Percentiles rank a stretch among this genome's conserved stretches.
phyloP scores from a whole-genome alignment of 2,888 invertebrate species.

The Drosophila phalerata region DNA sequence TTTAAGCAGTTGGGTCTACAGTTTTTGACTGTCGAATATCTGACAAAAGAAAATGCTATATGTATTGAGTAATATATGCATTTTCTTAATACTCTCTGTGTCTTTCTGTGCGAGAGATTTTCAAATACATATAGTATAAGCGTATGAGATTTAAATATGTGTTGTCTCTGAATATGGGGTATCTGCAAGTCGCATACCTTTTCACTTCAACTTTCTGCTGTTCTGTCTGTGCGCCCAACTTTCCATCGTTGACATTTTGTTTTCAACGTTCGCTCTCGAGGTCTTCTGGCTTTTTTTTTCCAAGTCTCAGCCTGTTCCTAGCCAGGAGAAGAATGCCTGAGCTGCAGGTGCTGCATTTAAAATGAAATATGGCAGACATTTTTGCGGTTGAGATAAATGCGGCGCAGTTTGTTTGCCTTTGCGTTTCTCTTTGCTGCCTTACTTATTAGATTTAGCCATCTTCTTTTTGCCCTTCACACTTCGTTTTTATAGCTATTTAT shows the following conservation, averaged over 20 bases:
- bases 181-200: neutral
- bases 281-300: slow-evolving; percentile 9
- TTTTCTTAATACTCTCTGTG: too few relatives aligned
- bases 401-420: slow-evolving; percentile 68
- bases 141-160: neutral
- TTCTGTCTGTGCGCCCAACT: slow-evolving; percentile 40
- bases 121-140: too few relatives aligned
- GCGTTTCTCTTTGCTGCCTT: slow-evolving; percentile 45
- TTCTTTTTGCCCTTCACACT: slow-evolving; percentile 14
- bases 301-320: slow-evolving; percentile 8
- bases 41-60: too few relatives aligned
- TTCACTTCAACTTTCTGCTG: slow-evolving; percentile 2
- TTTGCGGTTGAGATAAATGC: slow-evolving; percentile 76
- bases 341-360: slow-evolving; percentile 77
- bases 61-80: too few relatives aligned
- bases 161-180: neutral
- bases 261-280: slow-evolving; percentile 54
- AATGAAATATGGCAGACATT: slow-evolving; percentile 78
- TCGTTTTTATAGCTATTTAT: slow-evolving; percentile 25
- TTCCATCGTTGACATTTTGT: slow-evolving; percentile 72
- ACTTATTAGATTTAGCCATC: slow-evolving; percentile 67
- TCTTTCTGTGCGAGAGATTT: too few relatives aligned
- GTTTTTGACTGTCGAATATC: neutral
- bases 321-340: slow-evolving; percentile 34
- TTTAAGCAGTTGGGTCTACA: neutral